Evolutionary conservation across 2,888 invertebrate species (phyloP), one percentile per base, ranked within the genome.

Genomic region (Hydriomena furcata): DNA sequence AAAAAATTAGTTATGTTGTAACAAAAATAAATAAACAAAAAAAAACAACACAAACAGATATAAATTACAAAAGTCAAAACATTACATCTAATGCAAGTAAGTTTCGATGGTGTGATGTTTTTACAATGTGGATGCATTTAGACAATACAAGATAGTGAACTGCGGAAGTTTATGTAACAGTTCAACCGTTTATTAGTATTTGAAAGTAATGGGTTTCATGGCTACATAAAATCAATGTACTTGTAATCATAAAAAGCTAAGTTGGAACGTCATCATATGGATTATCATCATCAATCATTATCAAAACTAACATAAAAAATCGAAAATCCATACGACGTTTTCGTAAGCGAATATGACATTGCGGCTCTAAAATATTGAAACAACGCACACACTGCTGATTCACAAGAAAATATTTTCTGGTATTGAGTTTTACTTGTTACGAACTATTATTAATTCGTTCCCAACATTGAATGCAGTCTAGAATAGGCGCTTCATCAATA

Each of bases 41-140:
- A 50, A 42, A 52, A 25, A 54, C 46, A 60, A 56, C 46, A 59
- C 56, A 63, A 48, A 55, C 40, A 46, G 17, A 30, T 40, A 38
- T 35, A 50, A 46, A 17, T 27, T 36, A 38, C 35, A 50, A 50
- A 30, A 27, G 11, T 45, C 45, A 55, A 71, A 72, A 66, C 71
- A 67, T 71, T 52, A 17, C 4, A 17, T 69, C 65, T 65, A 68
- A 86, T 86, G 85, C 82, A 73, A 79, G 84, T 86, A 86, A 85
- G 80, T 84, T 87, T 87, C 89, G 88, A 88, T 88, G 89, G 89
- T 89, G 88, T 89, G 89, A 88, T 79, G 72, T 79, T 73, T 79
- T 76, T 77, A 79, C 71, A 71, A 74, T 79, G 73, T 61, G 64
- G 55, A 76, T 78, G 77, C 63, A 64, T 67, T 68, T 51, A 52